Evolutionary conservation across 2,113 vertebrate species (phyloP).

Genomic region (Xiphophorus couchianus): DNA sequence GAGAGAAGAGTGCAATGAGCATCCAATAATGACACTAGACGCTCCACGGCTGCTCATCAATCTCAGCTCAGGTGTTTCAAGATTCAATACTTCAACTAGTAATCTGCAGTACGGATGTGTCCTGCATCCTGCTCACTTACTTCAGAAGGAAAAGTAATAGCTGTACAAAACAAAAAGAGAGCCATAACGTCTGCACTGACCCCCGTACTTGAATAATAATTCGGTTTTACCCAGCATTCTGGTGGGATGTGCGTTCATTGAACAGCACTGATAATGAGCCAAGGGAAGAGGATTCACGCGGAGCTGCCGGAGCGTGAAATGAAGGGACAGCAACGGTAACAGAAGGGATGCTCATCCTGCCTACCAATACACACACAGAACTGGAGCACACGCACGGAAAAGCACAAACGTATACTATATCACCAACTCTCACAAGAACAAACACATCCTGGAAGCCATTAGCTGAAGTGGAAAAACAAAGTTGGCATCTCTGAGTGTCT

Average conservation of each 20-base stretch:
- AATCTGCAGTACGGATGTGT: slow-evolving; percentile 28
- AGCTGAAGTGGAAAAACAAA: slow-evolving; percentile 42
- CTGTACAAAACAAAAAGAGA: slow-evolving; percentile 65
- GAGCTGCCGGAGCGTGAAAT: slow-evolving; percentile 81
- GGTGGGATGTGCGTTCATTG: slow-evolving; percentile 61
- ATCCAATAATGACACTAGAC: slow-evolving; percentile 58
- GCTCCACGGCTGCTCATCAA: slow-evolving; percentile 35
- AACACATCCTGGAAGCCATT: slow-evolving; percentile 49
- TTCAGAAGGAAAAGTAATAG: slow-evolving; percentile 65
- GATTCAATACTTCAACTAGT: slow-evolving; percentile 30
- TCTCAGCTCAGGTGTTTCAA: slow-evolving; percentile 33
- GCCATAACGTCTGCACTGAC: slow-evolving; percentile 67
- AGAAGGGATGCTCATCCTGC: slow-evolving; percentile 71
- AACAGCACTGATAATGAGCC: slow-evolving; percentile 83
- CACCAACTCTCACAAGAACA: slow-evolving; percentile 29
- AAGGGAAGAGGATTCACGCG: slow-evolving; percentile 80
- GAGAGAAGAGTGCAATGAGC: slow-evolving; percentile 49
- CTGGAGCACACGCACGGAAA: slow-evolving; percentile 7
- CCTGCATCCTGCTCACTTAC: slow-evolving; percentile 52
- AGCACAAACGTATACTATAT: slow-evolving; percentile 26
- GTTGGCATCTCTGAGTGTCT: slow-evolving; percentile 43
- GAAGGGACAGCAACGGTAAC: slow-evolving; percentile 78
- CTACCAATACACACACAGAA: slow-evolving; percentile 47
- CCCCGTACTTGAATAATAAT: slow-evolving; percentile 78
- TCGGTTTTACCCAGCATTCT: slow-evolving; percentile 65